These are phyloP conservation scores for Myiothlypis coronata DNA, from an alignment of 2,797 vertebrate genomes.

Conservation along the genomic window DNA sequence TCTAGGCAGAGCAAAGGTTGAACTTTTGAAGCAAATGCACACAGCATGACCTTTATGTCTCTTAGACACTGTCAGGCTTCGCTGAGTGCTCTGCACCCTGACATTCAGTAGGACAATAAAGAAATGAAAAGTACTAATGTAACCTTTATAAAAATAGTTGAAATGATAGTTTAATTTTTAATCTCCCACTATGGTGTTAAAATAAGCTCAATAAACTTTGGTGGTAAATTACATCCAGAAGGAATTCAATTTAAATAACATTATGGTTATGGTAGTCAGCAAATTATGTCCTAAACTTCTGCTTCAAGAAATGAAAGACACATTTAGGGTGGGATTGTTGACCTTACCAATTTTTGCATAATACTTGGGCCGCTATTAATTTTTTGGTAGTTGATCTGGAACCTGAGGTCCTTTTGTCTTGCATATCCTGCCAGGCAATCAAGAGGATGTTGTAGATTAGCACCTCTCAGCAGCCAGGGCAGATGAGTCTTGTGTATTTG, in stretches of 20 bases:
- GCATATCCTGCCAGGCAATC: neutral
- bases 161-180: slow-evolving; percentile 73
- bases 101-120: slow-evolving; percentile 70
- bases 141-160: slow-evolving; percentile 72
- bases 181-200: slow-evolving; percentile 57
- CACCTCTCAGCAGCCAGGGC: neutral
- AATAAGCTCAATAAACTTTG: slow-evolving; percentile 66
- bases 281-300: slow-evolving; percentile 22
- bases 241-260: slow-evolving; percentile 45
- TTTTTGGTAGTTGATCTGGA: neutral
- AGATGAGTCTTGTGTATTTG: neutral
- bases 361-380: neutral
- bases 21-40: slow-evolving; percentile 55
- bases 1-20: slow-evolving; percentile 25
- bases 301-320: neutral
- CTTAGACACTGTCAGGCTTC: slow-evolving; percentile 54
- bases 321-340: neutral
- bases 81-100: slow-evolving; percentile 58
- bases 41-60: slow-evolving; percentile 58
- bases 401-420: neutral
- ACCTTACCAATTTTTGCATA: neutral
- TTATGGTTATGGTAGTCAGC: neutral
- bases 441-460: neutral
- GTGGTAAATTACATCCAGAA: slow-evolving; percentile 4
- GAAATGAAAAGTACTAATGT: slow-evolving; percentile 68